Evolutionary conservation across 1,140 invertebrate species (phyloP), one percentile per base, ranked within the genome.

Genomic region (Mactra quadrangularis): DNA sequence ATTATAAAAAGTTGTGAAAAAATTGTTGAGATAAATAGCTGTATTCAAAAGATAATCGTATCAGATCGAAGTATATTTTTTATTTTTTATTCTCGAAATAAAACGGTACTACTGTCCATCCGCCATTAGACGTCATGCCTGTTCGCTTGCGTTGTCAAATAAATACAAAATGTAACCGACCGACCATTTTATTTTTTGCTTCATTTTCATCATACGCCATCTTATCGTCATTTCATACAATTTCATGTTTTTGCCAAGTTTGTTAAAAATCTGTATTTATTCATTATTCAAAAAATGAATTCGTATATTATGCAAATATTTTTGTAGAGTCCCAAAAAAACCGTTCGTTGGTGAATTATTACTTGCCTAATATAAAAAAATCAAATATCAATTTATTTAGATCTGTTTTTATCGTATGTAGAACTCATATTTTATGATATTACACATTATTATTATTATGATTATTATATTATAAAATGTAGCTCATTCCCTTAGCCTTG

Each of bases 291-390:
- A 6, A 41, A 41, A 41, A 41, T 41, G 15, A 62, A 33, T 35
- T 47, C n/a, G 38, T 29, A 66, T 68, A 68, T 68, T 68, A 68
- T 68, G 64, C 64, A 68, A 68, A 68, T 68, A 66, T 68, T 68
- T 68, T 68, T 55, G 64, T 68, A 68, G 41, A 27, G 45, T 41
- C 45, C 64, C 41, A 64, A 19, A 33, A 33, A 41, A 7, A 41
- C 38, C 38, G 38, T 3, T 45, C 35, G 59, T 15, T 33, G n/a
- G 59, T 62, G 7, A 47, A 47, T 4, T 1, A 17, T 33, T 19
- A 38, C 64, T 47, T 68, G 38, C 41, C 64, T n/a, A 22, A 68
- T 68, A 9, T 68, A 68, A 41, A 64, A n/a, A 6, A 47, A 68
- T 47, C 45, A 47, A 25, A 25, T 57, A 57, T 57, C 22, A 13